Evolutionary conservation across 2,888 invertebrate genomes (phyloP).

Genomic region (Auanema sp.): DNA sequence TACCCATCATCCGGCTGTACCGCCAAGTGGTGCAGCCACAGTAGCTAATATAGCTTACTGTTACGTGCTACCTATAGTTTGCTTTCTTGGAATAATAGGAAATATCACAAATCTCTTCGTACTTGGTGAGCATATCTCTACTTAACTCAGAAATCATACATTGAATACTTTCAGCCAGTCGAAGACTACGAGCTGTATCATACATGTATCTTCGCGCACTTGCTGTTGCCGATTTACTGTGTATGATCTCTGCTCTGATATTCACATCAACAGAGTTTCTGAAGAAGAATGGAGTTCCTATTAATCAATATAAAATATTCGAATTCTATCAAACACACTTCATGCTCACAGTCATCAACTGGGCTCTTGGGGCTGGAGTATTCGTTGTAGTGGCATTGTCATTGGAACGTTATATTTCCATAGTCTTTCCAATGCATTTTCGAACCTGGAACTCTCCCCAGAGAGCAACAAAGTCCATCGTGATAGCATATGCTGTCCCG

Average conservation of each 20-base stretch:
- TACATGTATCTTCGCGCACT: conserved; percentile 56
- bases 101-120: conserved; percentile 62
- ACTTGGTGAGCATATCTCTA: conserved; percentile 25
- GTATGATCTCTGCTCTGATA: conserved; percentile 62
- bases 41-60: conserved; percentile 58
- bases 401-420: conserved; percentile 61
- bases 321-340: conserved; percentile 53
- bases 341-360: conserved; percentile 63
- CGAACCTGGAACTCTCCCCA: conserved; percentile 63
- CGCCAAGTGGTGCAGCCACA: conserved; percentile 37
- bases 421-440: conserved; percentile 63
- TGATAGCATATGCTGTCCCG: conserved; percentile 56
- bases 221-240: conserved; percentile 60
- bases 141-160: not conserved
- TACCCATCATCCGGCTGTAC: conserved; percentile 18
- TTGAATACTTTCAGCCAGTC: conserved; percentile 39
- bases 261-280: conserved; percentile 59
- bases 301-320: conserved; percentile 50
- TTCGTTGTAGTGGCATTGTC: conserved; percentile 62
- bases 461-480: conserved; percentile 50
- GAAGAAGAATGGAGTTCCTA: conserved; percentile 39
- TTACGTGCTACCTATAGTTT: conserved; percentile 63
- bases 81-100: conserved; percentile 46
- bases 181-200: conserved; percentile 60
- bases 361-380: conserved; percentile 62